Conservation (phyloP, 2,113 vertebrate species). For the Syrrhaptes paradoxus region DNA sequence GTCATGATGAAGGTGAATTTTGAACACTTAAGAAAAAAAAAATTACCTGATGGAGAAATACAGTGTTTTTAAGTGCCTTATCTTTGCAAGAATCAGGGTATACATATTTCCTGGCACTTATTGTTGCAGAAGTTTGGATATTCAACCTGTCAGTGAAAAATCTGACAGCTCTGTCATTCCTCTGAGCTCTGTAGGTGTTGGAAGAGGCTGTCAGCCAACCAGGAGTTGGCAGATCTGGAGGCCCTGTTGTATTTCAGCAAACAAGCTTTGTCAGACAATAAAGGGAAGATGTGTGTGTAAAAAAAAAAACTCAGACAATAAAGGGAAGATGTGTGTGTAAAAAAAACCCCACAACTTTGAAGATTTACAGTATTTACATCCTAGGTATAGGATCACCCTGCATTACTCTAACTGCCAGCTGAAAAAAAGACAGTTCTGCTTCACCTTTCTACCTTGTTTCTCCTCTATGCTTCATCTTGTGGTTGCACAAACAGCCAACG, state of each 20-base stretch:
- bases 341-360: neutral
- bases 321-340: neutral
- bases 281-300: neutral
- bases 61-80: neutral
- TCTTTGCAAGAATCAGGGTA: neutral
- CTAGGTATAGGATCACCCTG: neutral
- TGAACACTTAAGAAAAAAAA: neutral
- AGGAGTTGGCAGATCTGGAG: slow-evolving; percentile 23
- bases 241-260: neutral
- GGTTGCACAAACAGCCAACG: neutral
- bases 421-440: neutral
- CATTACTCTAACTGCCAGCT: neutral
- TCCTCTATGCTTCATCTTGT: neutral
- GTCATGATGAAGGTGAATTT: neutral
- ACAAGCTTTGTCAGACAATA: neutral
- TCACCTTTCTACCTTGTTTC: neutral
- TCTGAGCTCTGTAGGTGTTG: slow-evolving; percentile 54
- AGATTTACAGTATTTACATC: neutral
- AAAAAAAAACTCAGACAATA: neutral
- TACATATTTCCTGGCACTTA: neutral
- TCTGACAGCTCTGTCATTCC: slow-evolving; percentile 64
- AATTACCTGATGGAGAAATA: neutral
- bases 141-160: slow-evolving; percentile 48
- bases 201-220: slow-evolving; percentile 29
- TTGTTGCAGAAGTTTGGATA: slow-evolving; percentile 13